Conservation (phyloP, 2,797 vertebrate genomes). For the Erethizon dorsatum region DNA sequence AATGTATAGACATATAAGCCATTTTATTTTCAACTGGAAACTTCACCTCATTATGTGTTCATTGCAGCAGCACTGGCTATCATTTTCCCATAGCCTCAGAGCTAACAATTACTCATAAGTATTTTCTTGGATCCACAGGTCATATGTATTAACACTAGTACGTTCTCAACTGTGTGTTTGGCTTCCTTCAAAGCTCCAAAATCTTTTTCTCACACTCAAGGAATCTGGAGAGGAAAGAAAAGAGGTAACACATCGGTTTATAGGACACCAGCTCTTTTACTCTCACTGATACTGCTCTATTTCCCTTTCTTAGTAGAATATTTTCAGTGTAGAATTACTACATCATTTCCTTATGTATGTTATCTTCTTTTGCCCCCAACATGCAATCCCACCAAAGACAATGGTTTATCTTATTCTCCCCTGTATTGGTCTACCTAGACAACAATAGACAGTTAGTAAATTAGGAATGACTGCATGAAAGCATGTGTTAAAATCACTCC, state of each 20-base stretch:
- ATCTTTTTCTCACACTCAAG: constrained; percentile 27
- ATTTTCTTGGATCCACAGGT: constrained; percentile 23
- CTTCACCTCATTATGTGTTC: background rate
- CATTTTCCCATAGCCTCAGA: background rate
- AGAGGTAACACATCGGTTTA: background rate
- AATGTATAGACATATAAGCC: background rate
- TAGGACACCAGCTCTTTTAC: background rate
- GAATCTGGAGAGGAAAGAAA: constrained; percentile 12
- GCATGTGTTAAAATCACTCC: background rate
- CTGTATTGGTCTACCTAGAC: background rate
- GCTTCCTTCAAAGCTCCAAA: constrained; percentile 1
- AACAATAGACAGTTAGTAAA: background rate
- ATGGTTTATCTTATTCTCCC: background rate
- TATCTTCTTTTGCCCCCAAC: background rate
- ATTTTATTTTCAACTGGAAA: constrained; percentile 45
- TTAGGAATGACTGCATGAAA: background rate
- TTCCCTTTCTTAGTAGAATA: constrained; percentile 21
- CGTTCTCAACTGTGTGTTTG: background rate
- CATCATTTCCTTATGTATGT: background rate
- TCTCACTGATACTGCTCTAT: background rate
- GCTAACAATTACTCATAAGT: background rate
- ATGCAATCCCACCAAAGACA: background rate
- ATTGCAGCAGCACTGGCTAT: background rate
- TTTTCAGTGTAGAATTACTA: background rate
- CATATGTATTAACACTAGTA: constrained; percentile 10